These are phyloP conservation scores for Rhagoletis pomonella DNA, from an alignment of 1,140 invertebrate species.

Conservation along the genomic window DNA sequence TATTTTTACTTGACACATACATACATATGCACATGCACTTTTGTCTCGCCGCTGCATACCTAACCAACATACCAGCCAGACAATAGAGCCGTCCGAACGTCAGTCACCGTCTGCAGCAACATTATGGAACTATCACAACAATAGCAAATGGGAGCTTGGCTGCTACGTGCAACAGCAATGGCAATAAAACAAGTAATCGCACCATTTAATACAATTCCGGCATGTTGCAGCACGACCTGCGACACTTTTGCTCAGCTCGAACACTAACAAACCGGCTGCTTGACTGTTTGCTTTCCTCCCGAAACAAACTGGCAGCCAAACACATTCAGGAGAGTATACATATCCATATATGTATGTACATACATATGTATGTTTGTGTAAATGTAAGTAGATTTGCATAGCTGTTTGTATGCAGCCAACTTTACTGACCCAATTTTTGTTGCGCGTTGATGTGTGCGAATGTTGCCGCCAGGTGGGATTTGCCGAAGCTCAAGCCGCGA, in stretches of 20 bases:
- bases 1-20: not conserved
- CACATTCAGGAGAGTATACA: not conserved
- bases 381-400: too few species aligned
- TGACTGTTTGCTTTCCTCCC: not conserved
- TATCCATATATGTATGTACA: too few species aligned
- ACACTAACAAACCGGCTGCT: not conserved
- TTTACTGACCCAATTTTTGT: constrained; percentile 15
- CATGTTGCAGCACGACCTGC: constrained; percentile 42
- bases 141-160: not conserved
- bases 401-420: too few species aligned
- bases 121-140: constrained; percentile 9
- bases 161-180: not conserved
- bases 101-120: constrained; percentile 36
- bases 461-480: not conserved
- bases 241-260: not conserved
- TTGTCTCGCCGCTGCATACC: not conserved
- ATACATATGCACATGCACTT: too few species aligned
- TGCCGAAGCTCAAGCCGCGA: not conserved
- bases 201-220: constrained; percentile 27
- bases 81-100: constrained; percentile 42
- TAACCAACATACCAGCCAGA: not conserved
- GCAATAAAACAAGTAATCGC: constrained; percentile 24
- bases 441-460: not conserved
- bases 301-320: not conserved
- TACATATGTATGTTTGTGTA: too few species aligned